These are phyloP conservation scores for Spodoptera littoralis DNA, from an alignment of 2,888 invertebrate species.

Conservation along the genomic window DNA sequence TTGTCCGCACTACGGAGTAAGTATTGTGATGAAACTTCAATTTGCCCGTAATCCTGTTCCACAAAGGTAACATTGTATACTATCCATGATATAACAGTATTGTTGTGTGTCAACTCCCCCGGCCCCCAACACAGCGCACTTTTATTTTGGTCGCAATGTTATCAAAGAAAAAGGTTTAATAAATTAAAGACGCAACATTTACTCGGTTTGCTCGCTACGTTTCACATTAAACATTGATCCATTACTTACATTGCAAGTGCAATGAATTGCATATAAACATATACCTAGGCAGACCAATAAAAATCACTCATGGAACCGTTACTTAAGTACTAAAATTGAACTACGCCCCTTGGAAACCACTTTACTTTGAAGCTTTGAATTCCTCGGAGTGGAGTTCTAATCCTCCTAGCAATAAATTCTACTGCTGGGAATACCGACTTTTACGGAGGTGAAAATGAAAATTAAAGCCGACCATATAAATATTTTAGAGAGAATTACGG, in stretches of 20 bases:
- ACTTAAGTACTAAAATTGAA: slow-evolving; percentile 38
- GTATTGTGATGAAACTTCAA: neutral
- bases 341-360: slow-evolving; percentile 37
- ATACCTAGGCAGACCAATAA: slow-evolving; percentile 10
- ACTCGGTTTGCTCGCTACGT: neutral
- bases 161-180: neutral
- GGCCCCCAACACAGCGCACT: too few species aligned
- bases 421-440: slow-evolving; percentile 14
- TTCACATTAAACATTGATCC: neutral
- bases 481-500: slow-evolving; percentile 25
- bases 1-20: neutral
- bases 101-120: too few species aligned
- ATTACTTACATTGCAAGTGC: slow-evolving; percentile 11
- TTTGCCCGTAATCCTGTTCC: too few species aligned
- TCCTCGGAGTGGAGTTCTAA: slow-evolving; percentile 42
- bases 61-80: too few species aligned
- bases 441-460: slow-evolving; percentile 22
- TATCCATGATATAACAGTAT: too few species aligned
- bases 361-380: slow-evolving; percentile 29
- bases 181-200: neutral
- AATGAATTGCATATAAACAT: slow-evolving; percentile 4
- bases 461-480: slow-evolving; percentile 12
- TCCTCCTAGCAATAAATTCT: slow-evolving; percentile 36
- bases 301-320: slow-evolving; percentile 23
- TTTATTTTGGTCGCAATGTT: too few species aligned